A percentile compares a stretch with the other conserved stretches of the same genome.
Conservation (phyloP, 35 echinoderm and acorn worm genomes). For the Diadema setosum region DNA sequence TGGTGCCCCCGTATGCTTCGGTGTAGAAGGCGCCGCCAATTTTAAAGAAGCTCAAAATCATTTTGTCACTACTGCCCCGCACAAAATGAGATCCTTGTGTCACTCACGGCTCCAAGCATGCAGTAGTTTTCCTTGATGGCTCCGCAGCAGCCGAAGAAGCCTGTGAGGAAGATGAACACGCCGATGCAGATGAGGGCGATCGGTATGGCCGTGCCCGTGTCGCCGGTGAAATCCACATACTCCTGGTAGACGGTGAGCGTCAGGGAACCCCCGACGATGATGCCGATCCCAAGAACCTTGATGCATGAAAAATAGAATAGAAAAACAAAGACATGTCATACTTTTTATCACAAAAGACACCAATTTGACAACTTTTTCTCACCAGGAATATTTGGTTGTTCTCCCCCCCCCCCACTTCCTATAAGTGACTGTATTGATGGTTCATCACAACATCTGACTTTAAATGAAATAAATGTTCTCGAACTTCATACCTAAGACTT, state of each 20-base stretch:
- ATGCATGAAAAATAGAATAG: not conserved
- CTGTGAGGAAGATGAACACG: conserved; percentile 76
- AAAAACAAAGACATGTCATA: not conserved
- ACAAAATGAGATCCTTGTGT: not conserved
- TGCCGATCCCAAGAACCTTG: conserved; percentile 65
- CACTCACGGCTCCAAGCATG: conserved; percentile 84
- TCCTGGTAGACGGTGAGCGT: conserved; percentile 51
- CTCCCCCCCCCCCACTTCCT: too few species aligned
- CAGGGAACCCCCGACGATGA: conserved; percentile 64
- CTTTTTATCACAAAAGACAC: too few species aligned
- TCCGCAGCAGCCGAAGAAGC: conserved; percentile 96
- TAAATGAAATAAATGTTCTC: too few species aligned
- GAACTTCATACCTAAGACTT: too few species aligned
- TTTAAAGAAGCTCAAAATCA: too few species aligned
- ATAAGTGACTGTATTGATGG: too few species aligned
- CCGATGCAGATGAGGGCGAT: conserved; percentile 74
- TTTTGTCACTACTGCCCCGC: too few species aligned
- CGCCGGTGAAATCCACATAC: conserved; percentile 69
- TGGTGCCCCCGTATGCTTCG: too few species aligned
- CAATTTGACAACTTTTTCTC: too few species aligned
- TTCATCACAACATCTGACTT: too few species aligned
- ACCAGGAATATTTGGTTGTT: too few species aligned
- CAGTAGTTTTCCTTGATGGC: conserved; percentile 97
- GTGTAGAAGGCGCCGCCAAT: too few species aligned
- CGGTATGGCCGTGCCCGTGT: conserved; percentile 42